phyloP scores from a whole-genome alignment of 1,140 invertebrate species.

The Acyrthosiphon pisum region DNA sequence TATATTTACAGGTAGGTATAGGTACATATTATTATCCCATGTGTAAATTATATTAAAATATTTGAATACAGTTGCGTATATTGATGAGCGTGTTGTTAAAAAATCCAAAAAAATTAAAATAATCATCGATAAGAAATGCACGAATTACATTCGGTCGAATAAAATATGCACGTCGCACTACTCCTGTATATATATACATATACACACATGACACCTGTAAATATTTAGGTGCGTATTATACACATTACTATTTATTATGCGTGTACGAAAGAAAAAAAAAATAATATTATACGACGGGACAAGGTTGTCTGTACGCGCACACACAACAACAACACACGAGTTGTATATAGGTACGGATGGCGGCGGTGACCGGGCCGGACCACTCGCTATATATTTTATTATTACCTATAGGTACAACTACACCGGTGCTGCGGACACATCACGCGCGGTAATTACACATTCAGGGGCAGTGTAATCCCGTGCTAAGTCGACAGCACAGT shows the following conservation, averaged over 20 bases:
- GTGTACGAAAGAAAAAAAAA: background rate
- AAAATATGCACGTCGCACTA: slow-evolving; percentile 9
- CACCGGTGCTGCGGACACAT: background rate
- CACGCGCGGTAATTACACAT: slow-evolving; percentile 39
- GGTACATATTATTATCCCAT: background rate
- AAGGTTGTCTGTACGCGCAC: background rate
- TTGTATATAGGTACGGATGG: background rate
- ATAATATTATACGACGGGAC: background rate
- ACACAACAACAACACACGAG: background rate
- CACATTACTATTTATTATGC: background rate
- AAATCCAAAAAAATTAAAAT: background rate
- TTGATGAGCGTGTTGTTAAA: background rate
- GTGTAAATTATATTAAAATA: background rate
- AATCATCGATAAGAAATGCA: background rate
- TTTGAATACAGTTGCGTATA: background rate
- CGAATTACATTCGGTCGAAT: background rate
- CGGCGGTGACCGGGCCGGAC: background rate
- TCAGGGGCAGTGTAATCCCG: slow-evolving; percentile 48
- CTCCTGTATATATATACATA: background rate
- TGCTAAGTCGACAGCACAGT: slow-evolving; percentile 39
- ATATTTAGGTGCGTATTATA: slow-evolving; percentile 1
- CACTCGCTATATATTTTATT: background rate
- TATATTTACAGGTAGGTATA: background rate
- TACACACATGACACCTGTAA: background rate
- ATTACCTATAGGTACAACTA: background rate